phyloP scores from a whole-genome alignment of 1,140 invertebrate species.

The Mylabris phalerata region DNA sequence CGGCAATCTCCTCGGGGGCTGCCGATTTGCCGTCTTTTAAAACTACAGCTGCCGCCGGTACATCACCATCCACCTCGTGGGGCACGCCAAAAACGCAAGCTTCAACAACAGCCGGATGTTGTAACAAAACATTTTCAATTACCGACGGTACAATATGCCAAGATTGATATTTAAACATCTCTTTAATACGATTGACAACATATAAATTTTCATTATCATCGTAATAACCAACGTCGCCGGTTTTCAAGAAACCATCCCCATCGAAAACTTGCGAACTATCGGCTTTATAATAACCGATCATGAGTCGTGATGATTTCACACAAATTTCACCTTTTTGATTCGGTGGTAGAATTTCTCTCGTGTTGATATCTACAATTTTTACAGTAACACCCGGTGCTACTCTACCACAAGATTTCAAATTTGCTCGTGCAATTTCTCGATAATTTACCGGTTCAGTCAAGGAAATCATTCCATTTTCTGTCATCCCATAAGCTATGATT shows the following conservation, averaged over 20 bases:
- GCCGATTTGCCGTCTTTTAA: background rate
- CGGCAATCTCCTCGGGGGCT: background rate
- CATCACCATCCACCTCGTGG: constrained; percentile 2
- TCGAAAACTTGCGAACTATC: too few species aligned
- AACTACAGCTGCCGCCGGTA: constrained; percentile 2
- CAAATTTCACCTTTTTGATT: constrained; percentile 51
- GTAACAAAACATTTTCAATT: too few species aligned
- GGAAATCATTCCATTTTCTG: background rate
- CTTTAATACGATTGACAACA: too few species aligned
- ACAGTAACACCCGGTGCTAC: background rate
- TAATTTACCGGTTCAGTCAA: too few species aligned
- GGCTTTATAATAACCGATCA: constrained; percentile 49
- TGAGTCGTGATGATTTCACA: constrained; percentile 43
- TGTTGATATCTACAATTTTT: constrained; percentile 39
- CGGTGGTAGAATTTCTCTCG: constrained; percentile 41
- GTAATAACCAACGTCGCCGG: too few species aligned
- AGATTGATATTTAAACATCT: too few species aligned
- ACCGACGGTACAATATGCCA: too few species aligned
- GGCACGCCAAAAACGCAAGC: too few species aligned
- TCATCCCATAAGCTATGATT: background rate
- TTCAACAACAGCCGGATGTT: too few species aligned
- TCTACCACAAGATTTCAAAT: constrained; percentile 1
- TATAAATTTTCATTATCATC: too few species aligned
- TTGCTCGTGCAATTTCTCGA: background rate
- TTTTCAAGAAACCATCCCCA: too few species aligned